Conservation (phyloP, 2,888 invertebrate species). For the Thereva unica region DNA sequence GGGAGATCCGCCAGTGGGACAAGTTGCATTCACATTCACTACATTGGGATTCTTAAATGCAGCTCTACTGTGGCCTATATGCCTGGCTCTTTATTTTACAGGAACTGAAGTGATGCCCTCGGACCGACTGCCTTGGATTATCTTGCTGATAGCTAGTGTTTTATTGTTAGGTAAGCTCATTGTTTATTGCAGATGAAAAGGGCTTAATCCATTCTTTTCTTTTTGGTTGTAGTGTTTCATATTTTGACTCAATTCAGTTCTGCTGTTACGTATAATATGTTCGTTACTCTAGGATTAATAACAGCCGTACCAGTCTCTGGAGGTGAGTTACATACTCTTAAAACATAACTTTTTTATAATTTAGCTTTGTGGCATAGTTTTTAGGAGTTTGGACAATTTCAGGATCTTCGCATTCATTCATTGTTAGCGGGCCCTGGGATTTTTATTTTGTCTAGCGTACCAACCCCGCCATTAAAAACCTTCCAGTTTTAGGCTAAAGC, state of each 20-base stretch:
- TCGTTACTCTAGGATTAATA: constrained; percentile 91
- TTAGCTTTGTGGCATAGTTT: too few relatives aligned
- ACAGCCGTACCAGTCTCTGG: constrained; percentile 94
- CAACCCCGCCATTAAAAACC: too few relatives aligned
- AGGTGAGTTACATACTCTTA: constrained; percentile 64
- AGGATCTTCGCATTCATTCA: too few relatives aligned
- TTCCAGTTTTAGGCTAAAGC: too few relatives aligned
- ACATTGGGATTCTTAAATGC: constrained; percentile 88
- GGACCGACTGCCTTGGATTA: constrained; percentile 85
- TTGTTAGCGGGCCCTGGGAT: too few relatives aligned
- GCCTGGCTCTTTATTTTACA: constrained; percentile 82
- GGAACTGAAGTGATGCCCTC: constrained; percentile 83
- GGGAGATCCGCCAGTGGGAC: constrained; percentile 89
- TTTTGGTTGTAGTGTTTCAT: constrained; percentile 76
- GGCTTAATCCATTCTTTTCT: constrained; percentile 25
- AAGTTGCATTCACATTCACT: constrained; percentile 91
- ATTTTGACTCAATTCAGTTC: constrained; percentile 93
- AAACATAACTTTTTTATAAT: constrained; percentile 9
- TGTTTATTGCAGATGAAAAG: neutral
- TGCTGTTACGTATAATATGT: constrained; percentile 90
- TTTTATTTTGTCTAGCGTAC: too few relatives aligned
- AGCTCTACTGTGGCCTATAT: constrained; percentile 87
- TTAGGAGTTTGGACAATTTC: too few relatives aligned
- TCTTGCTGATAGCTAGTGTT: constrained; percentile 77
- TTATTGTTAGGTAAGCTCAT: constrained; percentile 71